A percentile compares a stretch with the other conserved stretches of the same genome.
phyloP scores from a whole-genome alignment of 2,113 vertebrate species.

The Dascyllus trimaculatus region DNA sequence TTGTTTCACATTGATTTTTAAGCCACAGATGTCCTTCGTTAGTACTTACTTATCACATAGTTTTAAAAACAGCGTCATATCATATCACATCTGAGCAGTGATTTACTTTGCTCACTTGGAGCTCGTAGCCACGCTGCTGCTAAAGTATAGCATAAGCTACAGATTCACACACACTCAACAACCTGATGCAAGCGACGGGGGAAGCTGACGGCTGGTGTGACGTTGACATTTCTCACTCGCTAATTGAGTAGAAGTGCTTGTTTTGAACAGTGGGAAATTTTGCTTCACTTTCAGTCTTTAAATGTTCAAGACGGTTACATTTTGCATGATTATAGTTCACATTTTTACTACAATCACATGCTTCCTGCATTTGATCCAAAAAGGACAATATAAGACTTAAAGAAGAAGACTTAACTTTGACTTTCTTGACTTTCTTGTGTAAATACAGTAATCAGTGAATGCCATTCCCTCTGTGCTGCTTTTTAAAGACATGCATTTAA shows the following conservation, averaged over 20 bases:
- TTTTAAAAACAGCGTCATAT: conserved; percentile 34
- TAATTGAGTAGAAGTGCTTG: neutral
- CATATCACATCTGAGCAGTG: conserved; percentile 29
- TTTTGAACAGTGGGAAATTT: neutral
- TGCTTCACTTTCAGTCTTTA: no score
- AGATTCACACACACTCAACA: conserved; percentile 24
- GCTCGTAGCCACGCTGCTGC: conserved; percentile 18
- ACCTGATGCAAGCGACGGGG: conserved; percentile 1
- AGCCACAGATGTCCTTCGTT: conserved; percentile 48
- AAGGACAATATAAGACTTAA: no score
- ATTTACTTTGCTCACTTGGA: conserved; percentile 29
- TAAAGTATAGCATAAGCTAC: neutral
- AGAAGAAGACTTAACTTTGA: no score
- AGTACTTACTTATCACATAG: conserved; percentile 38
- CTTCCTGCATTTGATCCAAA: no score
- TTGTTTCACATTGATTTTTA: conserved; percentile 13
- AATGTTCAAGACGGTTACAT: no score
- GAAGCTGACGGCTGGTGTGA: conserved; percentile 9
- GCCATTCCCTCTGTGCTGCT: neutral
- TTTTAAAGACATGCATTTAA: neutral
- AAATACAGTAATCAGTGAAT: neutral
- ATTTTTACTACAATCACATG: no score
- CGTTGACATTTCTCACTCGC: conserved; percentile 11
- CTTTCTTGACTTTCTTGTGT: no score
- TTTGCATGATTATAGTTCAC: no score